Base-by-base conservation (phyloP, 2,888 invertebrate species). In the Ophion obscuratus region DNA sequence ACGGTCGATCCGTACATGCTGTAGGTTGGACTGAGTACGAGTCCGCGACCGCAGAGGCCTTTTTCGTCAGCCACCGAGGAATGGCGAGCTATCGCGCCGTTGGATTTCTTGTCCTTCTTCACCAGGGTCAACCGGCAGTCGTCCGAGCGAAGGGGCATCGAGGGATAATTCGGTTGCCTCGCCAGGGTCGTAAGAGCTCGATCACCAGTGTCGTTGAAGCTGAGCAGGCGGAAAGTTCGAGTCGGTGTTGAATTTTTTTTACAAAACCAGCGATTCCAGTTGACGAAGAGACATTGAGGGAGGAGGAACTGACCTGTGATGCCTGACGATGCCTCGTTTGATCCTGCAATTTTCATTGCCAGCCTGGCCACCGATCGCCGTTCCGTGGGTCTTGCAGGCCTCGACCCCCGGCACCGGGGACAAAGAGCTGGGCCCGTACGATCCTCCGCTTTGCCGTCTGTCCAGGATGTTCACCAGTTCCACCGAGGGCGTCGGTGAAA, bases 191-290 rank as follows among this genome's bases (percentile, higher is more conserved):
- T 94, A 27, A 94, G 76, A 0, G 93, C 88, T 64, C 94, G 90
- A 85, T 94, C 94, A n/a, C 93, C 93, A 40, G 94, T 94, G 71
- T 94, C 94, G 87, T 94, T 94, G 85, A 94, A 94, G 81, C 94
- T 94, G 88, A 75, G 78, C 27, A 20, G 36, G 1, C 4, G 59
- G 76, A 75, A 70, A 66, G n/a, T 68, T n/a, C 36, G 17, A n/a
- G 20, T 17, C 61, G 14, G 27, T 10, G 61, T 20, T 20, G 5
- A 5, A 61, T 61, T 20, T 14, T 14, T 17, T 11, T 53, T 0
- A 14, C 17, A 17, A 17, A 53, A 53, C 2, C 53, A 17, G 53
- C 3, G 53, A 17, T 53, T 53, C 47, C 53, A 17, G 53, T 53
- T 7, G 9, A 1, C 9, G 5, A 53, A 17, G 14, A 53, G 14